Evolutionary conservation across 2,888 invertebrate genomes (phyloP), one percentile per base, ranked within the genome.

Genomic region (Tachina grossa): DNA sequence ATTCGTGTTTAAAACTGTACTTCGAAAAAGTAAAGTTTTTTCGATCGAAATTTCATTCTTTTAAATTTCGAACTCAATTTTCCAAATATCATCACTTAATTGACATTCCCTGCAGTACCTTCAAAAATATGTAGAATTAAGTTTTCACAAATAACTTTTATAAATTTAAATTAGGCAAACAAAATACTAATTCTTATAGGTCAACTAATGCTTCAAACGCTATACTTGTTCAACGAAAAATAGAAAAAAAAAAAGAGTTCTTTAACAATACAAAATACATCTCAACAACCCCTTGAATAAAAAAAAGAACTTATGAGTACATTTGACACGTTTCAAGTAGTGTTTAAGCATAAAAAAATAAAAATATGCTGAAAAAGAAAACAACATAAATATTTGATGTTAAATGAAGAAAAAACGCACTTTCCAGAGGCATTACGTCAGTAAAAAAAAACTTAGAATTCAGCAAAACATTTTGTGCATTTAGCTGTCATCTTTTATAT

Each of bases 401-500:
- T 65, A 41, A 68, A 39, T n/a, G 45, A 49, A 66, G 45, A 41
- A 51, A 19, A 41, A 16, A 59, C 49, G 41, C 59, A 59, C 57
- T 9, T 13, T 47, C 22, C 19, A 61, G 49, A 51, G 47, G 19
- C 43, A 69, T 51, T 41, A 13, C 49, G n/a, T 41, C 9, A 47
- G 10, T 6, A n/a, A 19, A 19, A 31, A 43, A 81, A 41, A 66
- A 66, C n/a, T 31, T 6, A 31, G 31, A 59, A 74, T 61, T 47
- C 41, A 53, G 57, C 57, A 82, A 81, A 85, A 82, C 59, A 82
- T 78, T 85, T 82, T 82, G 85, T 78, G 82, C 82, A 82, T 85
- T 82, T 85, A 72, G 82, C 75, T 85, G 82, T 72, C 85, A 83
- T 79, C 72, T 84, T 84, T 84, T 74, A 55, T 69, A 69, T 19